Evolutionary conservation across 2,888 invertebrate species (phyloP).

Genomic region (Drosophila leonis): DNA sequence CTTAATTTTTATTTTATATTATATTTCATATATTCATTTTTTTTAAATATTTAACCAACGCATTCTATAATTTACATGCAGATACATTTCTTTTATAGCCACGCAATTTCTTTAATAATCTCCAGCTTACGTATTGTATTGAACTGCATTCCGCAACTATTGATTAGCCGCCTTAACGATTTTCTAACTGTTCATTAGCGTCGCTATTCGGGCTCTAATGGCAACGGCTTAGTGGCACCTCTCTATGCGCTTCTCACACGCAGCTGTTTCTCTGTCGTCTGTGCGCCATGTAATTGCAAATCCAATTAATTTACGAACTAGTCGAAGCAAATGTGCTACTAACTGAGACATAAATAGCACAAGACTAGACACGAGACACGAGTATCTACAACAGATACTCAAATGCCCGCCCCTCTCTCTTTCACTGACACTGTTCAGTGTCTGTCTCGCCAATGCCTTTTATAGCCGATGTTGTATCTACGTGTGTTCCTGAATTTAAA

Average conservation of each 20-base stretch:
- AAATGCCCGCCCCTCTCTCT: not conserved
- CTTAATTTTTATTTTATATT: not conserved
- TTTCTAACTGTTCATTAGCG: constrained; percentile 13
- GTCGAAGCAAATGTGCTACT: constrained; percentile 74
- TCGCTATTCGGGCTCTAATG: constrained; percentile 13
- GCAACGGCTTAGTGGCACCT: constrained; percentile 43
- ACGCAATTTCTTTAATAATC: no score
- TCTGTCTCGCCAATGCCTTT: constrained; percentile 31
- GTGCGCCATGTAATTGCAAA: constrained; percentile 77
- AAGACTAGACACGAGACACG: constrained; percentile 47
- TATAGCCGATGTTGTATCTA: constrained; percentile 31
- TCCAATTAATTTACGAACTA: constrained; percentile 81
- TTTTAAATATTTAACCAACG: not conserved
- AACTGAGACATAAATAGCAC: constrained; percentile 80
- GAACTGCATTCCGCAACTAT: not conserved
- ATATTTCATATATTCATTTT: no score
- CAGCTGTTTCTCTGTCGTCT: constrained; percentile 15
- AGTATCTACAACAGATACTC: constrained; percentile 38
- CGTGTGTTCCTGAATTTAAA: constrained; percentile 58
- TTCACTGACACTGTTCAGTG: not conserved
- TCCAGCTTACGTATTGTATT: not conserved
- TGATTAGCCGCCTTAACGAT: constrained; percentile 21
- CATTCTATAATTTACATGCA: not conserved
- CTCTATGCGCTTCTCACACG: constrained; percentile 39
- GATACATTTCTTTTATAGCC: not conserved